These are phyloP conservation scores for Bujurquina vittata DNA, from an alignment of 2,113 vertebrate genomes.

Conservation along the genomic window DNA sequence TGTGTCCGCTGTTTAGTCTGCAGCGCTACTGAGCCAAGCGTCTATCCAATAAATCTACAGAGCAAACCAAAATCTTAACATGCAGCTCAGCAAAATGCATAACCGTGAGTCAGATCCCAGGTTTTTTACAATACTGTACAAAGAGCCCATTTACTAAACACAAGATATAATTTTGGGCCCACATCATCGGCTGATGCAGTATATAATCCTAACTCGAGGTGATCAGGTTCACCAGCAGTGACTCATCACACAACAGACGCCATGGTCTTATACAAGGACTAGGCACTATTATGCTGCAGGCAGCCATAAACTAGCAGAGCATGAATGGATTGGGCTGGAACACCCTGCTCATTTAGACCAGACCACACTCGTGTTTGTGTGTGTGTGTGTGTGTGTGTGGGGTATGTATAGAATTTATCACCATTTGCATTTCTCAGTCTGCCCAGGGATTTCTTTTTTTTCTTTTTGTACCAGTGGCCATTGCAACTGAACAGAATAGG, in stretches of 20 bases:
- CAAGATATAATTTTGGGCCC: slow-evolving; percentile 18
- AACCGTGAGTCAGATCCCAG: background rate
- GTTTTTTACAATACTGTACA: background rate
- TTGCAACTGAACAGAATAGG: slow-evolving; percentile 65
- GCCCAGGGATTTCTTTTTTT: slow-evolving; percentile 15
- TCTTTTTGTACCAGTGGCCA: slow-evolving; percentile 44
- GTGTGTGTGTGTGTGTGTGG: slow-evolving; percentile 31
- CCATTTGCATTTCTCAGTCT: slow-evolving; percentile 68
- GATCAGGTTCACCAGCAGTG: slow-evolving; percentile 44
- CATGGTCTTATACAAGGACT: slow-evolving; percentile 25
- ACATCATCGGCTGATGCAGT: slow-evolving; percentile 31
- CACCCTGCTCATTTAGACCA: slow-evolving; percentile 50
- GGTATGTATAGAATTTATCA: slow-evolving; percentile 70
- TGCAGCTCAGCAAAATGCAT: background rate
- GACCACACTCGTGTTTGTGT: slow-evolving; percentile 15
- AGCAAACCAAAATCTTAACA: background rate
- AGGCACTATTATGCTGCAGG: slow-evolving; percentile 43
- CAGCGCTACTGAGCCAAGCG: background rate
- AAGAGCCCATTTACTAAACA: slow-evolving; percentile 19
- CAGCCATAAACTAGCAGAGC: slow-evolving; percentile 49
- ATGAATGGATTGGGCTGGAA: slow-evolving; percentile 52
- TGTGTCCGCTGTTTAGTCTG: background rate
- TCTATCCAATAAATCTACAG: background rate
- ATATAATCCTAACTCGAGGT: slow-evolving; percentile 36
- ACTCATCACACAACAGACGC: slow-evolving; percentile 46